Evolutionary conservation across 1,140 invertebrate genomes (phyloP).

Genomic region (Aradophagus sp.): DNA sequence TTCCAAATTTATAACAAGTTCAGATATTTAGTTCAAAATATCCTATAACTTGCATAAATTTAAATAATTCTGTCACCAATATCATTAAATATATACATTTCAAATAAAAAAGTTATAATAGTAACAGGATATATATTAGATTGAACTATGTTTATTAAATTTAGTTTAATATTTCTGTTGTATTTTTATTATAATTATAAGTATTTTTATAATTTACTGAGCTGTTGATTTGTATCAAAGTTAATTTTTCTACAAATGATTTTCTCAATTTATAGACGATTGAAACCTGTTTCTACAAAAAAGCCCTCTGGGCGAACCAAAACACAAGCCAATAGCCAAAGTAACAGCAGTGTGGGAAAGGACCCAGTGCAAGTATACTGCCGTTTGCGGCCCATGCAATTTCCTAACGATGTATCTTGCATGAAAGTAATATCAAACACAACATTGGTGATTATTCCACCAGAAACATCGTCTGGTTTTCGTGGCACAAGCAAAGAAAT

Average conservation of each 20-base stretch:
- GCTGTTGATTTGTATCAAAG: too few relatives aligned
- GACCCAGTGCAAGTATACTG: conserved; percentile 92
- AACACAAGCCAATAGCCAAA: conserved; percentile 35
- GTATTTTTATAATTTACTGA: not conserved
- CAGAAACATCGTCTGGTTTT: conserved; percentile 79
- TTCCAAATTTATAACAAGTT: too few relatives aligned
- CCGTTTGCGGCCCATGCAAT: conserved; percentile 84
- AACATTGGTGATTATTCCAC: conserved; percentile 81
- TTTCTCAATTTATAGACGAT: conserved; percentile 59
- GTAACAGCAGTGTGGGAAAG: conserved; percentile 61
- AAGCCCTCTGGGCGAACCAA: conserved; percentile 59
- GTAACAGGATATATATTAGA: too few relatives aligned
- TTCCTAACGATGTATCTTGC: conserved; percentile 80
- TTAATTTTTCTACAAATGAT: too few relatives aligned
- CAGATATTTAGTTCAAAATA: too few relatives aligned
- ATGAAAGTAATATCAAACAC: conserved; percentile 83
- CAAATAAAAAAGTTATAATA: not conserved
- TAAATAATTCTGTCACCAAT: too few relatives aligned
- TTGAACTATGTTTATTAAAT: not conserved
- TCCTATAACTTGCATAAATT: too few relatives aligned
- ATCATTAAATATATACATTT: not conserved
- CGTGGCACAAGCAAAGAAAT: conserved; percentile 81
- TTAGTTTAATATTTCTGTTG: conserved; percentile 1
- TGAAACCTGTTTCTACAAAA: conserved; percentile 62
- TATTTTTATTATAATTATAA: not conserved